Conservation (phyloP, 2,113 vertebrate genomes). For the Pitta sordida region DNA sequence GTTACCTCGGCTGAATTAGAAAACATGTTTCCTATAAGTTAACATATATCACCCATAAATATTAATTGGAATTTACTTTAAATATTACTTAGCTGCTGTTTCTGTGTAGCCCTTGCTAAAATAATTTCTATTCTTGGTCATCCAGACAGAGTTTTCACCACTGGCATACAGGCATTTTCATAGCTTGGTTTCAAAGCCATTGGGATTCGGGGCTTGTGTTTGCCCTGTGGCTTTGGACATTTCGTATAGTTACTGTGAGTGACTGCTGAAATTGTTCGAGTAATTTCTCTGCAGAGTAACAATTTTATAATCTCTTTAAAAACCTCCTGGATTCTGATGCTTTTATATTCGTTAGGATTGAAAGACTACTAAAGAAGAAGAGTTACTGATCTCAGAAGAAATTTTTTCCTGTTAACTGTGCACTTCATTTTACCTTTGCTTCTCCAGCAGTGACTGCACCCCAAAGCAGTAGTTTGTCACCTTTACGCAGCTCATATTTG, state of each 20-base stretch:
- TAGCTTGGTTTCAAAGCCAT: not conserved
- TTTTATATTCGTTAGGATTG: not conserved
- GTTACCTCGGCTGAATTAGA: not conserved
- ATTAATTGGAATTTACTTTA: not conserved
- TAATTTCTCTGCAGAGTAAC: not conserved
- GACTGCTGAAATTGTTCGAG: not conserved
- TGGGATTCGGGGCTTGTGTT: not conserved
- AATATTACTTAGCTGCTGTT: not conserved
- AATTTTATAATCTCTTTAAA: not conserved
- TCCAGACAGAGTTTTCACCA: not conserved
- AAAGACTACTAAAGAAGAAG: slow-evolving; percentile 5
- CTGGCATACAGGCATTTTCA: not conserved
- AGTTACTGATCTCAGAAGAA: slow-evolving; percentile 24
- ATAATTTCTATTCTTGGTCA: not conserved
- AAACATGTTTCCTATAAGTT: not conserved
- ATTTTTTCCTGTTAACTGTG: not conserved
- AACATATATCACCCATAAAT: not conserved
- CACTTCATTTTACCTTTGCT: not conserved
- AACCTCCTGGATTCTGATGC: not conserved
- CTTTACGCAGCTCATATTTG: not conserved
- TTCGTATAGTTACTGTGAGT: not conserved
- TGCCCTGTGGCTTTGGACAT: not conserved
- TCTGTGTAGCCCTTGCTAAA: not conserved
- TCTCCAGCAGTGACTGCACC: not conserved
- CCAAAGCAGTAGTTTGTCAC: not conserved